Evolutionary conservation across 2,888 invertebrate species (phyloP).

Genomic region (Pandemis corylana): DNA sequence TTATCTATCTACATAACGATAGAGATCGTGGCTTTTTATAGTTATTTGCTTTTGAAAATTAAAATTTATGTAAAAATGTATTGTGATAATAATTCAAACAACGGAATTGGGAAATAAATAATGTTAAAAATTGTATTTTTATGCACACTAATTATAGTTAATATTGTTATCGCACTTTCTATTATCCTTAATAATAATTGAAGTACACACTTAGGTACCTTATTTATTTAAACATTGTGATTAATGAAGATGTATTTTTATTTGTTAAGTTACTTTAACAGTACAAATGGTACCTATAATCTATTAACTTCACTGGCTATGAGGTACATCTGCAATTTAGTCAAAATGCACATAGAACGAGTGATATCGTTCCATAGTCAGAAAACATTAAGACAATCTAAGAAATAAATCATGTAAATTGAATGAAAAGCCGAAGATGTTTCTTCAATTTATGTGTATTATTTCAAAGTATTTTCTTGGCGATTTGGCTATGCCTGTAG

Average conservation of each 20-base stretch:
- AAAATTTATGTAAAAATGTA: conserved; percentile 41
- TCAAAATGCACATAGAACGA: not conserved
- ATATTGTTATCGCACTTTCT: conserved; percentile 56
- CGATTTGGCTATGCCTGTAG: not conserved
- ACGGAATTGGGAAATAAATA: conserved; percentile 56
- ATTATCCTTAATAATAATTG: conserved; percentile 47
- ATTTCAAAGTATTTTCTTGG: conserved; percentile 3
- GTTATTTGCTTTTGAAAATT: conserved; percentile 7
- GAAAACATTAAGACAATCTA: not conserved
- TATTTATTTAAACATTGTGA: conserved; percentile 32
- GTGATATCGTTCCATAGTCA: not conserved
- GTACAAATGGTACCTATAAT: conserved; percentile 27
- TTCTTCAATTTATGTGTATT: not conserved
- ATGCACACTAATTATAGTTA: conserved; percentile 57
- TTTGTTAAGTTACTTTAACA: conserved; percentile 25
- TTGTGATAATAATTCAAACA: conserved; percentile 53
- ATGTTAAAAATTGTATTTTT: conserved; percentile 57
- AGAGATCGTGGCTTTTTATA: not conserved
- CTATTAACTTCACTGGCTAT: conserved; percentile 14
- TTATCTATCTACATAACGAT: no score
- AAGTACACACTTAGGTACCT: conserved; percentile 43
- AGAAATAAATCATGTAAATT: not conserved
- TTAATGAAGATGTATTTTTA: conserved; percentile 45
- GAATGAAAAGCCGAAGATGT: not conserved
- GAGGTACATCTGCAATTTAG: conserved; percentile 1